Conservation (phyloP, 2,888 invertebrate genomes). For the Eupithecia pulchellata region DNA sequence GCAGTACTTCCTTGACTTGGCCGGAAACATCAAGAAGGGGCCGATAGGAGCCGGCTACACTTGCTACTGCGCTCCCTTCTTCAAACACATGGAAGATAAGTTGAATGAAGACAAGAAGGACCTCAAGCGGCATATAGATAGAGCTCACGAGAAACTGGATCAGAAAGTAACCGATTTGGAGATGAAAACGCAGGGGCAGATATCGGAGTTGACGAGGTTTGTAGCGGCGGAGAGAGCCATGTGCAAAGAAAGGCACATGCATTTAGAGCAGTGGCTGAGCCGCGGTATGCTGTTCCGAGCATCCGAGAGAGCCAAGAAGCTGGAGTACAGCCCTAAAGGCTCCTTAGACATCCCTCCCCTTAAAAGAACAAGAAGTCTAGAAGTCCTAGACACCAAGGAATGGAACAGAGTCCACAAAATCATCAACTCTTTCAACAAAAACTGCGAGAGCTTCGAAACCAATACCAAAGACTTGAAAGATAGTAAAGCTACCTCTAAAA, state of each 20-base stretch:
- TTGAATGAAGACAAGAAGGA: constrained; percentile 92
- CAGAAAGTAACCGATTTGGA: constrained; percentile 93
- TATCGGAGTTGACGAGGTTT: constrained; percentile 88
- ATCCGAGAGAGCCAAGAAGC: constrained; percentile 77
- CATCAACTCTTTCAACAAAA: constrained; percentile 72
- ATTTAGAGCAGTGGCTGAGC: constrained; percentile 89
- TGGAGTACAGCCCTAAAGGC: constrained; percentile 82
- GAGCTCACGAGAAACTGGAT: constrained; percentile 91
- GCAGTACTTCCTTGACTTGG: constrained; percentile 97
- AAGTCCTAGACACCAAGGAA: constrained; percentile 79
- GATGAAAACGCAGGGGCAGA: constrained; percentile 89
- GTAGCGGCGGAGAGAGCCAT: constrained; percentile 87
- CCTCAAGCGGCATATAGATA: constrained; percentile 90
- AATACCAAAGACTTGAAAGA: constrained; percentile 76
- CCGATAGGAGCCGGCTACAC: constrained; percentile 97
- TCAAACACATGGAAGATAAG: constrained; percentile 94
- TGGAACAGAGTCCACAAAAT: constrained; percentile 76
- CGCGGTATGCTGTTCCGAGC: constrained; percentile 87
- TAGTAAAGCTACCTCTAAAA: constrained; percentile 78
- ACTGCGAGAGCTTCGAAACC: constrained; percentile 68
- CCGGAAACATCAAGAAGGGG: constrained; percentile 97
- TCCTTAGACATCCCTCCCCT: constrained; percentile 84
- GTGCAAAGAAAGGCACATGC: constrained; percentile 87
- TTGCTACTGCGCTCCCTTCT: constrained; percentile 96
- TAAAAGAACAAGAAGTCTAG: constrained; percentile 89